Evolutionary conservation across 2,797 vertebrate genomes (phyloP), one percentile per base, ranked within the genome.

Genomic region (Sebastes melanostomus): DNA sequence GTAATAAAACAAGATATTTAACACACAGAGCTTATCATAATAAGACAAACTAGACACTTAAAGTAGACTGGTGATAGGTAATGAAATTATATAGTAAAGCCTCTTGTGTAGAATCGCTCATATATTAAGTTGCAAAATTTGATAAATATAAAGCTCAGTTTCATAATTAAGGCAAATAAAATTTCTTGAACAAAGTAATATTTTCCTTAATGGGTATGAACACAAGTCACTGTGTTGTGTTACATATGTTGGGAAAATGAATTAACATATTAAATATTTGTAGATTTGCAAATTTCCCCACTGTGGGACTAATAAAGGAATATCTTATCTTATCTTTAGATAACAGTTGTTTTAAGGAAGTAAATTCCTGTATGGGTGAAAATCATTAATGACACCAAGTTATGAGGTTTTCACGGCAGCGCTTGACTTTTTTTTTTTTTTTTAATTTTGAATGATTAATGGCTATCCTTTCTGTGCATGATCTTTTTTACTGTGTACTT

Each of bases 401-500:
- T 25, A 16, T 80, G 5, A 8, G 14, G 8, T 34, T 66, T 72
- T 10, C 30, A 36, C 2, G 10, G 36, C 46, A 18, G 20, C n/a
- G 27, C 30, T 66, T 76, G 4, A 65, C n/a, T 58, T 8, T 8
- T 14, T 32, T n/a, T 50, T 24, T 30, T n/a, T 52, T 52, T n/a
- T 38, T 52, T 0, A n/a, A 52, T 46, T 75, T 59, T 68, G 5
- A 75, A 34, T 58, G 8, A 66, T 60, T 70, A 71, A 68, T 79
- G 5, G 5, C 18, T n/a, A 11, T 62, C 8, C 42, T 55, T 20
- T 84, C 14, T 80, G 18, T 85, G 61, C 73, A 54, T 72, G 14
- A 30, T 81, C 24, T 79, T 42, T 69, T 82, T 55, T 46, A 71
- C 22, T 89, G 42, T 91, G 2, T 92, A 67, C 86, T 84, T 13